phyloP scores from a whole-genome alignment of 2,888 invertebrate genomes.

The Phortica okadai region DNA sequence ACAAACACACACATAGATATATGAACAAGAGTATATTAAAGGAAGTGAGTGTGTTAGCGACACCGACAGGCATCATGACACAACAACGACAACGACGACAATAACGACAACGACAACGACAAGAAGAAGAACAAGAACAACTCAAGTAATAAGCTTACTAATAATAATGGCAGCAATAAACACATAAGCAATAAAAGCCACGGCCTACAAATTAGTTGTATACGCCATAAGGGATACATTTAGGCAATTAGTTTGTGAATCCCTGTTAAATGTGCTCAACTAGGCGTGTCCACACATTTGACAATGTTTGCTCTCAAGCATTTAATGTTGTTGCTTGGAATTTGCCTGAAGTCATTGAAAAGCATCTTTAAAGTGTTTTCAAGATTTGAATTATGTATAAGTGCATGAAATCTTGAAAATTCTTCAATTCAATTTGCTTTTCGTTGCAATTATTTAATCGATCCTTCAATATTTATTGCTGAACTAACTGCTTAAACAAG shows the following conservation, averaged over 20 bases:
- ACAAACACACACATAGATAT: conserved; percentile 23
- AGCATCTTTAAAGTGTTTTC: too few species aligned
- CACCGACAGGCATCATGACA: not conserved
- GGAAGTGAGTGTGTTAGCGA: too few species aligned
- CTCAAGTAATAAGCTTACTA: conserved; percentile 41
- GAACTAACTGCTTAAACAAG: conserved; percentile 23
- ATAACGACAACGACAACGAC: conserved; percentile 30
- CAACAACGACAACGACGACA: conserved; percentile 7
- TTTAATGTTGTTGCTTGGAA: not conserved
- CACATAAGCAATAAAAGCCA: conserved; percentile 48
- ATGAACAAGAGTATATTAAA: too few species aligned
- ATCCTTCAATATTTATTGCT: not conserved
- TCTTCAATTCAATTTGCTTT: too few species aligned
- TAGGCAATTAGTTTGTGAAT: conserved; percentile 55
- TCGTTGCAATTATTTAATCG: not conserved
- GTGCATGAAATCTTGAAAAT: too few species aligned
- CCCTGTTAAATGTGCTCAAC: conserved; percentile 11
- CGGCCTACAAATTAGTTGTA: conserved; percentile 60
- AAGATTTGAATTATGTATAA: too few species aligned
- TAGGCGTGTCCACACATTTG: not conserved
- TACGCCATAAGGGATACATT: conserved; percentile 61
- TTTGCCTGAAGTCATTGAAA: too few species aligned
- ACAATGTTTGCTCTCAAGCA: not conserved
- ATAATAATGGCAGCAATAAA: conserved; percentile 51
- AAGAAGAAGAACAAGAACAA: not conserved